Conservation (phyloP, 1,140 invertebrate species). For the Ctenoplectra terminalis region DNA sequence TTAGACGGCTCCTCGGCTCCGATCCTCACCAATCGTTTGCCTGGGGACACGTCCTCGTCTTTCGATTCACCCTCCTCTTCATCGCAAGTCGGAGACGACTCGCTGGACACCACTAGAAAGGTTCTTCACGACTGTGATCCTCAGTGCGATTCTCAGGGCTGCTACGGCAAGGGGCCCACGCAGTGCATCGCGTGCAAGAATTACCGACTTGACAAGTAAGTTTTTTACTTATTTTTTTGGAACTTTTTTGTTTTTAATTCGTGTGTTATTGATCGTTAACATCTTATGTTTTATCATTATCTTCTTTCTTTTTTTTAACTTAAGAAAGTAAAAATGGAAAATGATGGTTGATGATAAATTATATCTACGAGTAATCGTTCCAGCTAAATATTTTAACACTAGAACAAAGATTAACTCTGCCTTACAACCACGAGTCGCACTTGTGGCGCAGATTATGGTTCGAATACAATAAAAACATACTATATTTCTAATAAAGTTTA, state of each 20-base stretch:
- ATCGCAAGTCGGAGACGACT: constrained; percentile 62
- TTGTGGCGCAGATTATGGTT: too few species aligned
- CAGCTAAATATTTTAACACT: too few species aligned
- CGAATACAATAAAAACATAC: too few species aligned
- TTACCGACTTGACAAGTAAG: constrained; percentile 91
- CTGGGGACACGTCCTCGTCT: constrained; percentile 69
- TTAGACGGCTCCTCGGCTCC: constrained; percentile 85
- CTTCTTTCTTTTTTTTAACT: too few species aligned
- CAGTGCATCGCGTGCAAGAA: constrained; percentile 92
- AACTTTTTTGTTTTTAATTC: background rate
- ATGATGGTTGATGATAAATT: too few species aligned
- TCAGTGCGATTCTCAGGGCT: constrained; percentile 91
- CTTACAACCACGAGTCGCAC: too few species aligned
- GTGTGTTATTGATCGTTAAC: background rate
- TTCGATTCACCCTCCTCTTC: constrained; percentile 50
- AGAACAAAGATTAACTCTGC: too few species aligned
- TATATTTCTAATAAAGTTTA: too few species aligned
- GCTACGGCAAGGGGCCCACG: constrained; percentile 91
- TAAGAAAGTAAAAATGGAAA: too few species aligned
- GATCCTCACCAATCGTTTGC: constrained; percentile 76
- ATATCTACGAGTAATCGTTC: too few species aligned
- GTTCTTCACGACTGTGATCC: constrained; percentile 91
- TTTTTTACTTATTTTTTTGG: too few species aligned
- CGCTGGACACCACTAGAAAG: constrained; percentile 84
- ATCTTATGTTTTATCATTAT: background rate